A percentile compares a stretch with the other conserved stretches of the same genome.
Conservation (phyloP, 2,113 vertebrate genomes). For the Cnemophilus loriae region DNA sequence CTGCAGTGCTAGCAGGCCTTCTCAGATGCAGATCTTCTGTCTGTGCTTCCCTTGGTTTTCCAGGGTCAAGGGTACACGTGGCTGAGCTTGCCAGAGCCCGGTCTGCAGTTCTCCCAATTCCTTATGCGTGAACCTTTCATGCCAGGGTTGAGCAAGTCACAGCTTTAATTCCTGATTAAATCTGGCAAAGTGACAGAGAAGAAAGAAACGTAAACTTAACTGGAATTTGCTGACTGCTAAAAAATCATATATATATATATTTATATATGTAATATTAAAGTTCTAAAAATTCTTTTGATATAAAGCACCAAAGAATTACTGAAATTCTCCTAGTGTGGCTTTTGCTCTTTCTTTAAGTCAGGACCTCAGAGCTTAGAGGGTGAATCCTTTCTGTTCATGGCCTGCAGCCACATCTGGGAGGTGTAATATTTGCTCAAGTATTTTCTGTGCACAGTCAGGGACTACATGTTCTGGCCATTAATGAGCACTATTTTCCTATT, state of each 20-base stretch:
- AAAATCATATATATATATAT: background rate
- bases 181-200: background rate
- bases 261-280: background rate
- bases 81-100: background rate
- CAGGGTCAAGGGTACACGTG: background rate
- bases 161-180: background rate
- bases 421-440: background rate
- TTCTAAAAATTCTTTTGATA: background rate
- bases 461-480: background rate
- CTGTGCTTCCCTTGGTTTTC: background rate
- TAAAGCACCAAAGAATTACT: background rate
- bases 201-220: background rate
- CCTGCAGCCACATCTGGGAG: background rate
- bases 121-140: background rate
- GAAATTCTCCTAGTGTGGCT: background rate
- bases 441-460: background rate
- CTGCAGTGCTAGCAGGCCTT: background rate
- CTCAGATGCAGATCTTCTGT: background rate
- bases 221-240: background rate
- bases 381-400: background rate
- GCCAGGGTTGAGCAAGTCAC: background rate
- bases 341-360: background rate
- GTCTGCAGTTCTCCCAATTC: background rate
- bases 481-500: background rate
- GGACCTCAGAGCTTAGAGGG: background rate